These are phyloP conservation scores for Pectinophora gossypiella DNA, from an alignment of 1,140 invertebrate species.

Conservation along the genomic window DNA sequence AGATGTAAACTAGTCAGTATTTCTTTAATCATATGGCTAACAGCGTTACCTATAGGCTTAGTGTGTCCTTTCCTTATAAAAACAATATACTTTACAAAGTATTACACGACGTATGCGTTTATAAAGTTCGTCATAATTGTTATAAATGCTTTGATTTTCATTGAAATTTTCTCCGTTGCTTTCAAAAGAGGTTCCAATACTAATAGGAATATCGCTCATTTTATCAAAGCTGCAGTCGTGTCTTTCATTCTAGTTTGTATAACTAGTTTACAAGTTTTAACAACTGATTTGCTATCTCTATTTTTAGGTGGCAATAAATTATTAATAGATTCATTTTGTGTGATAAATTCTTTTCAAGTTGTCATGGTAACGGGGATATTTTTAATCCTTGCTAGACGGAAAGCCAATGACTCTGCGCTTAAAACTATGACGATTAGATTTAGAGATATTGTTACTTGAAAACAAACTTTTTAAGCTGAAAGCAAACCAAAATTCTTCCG, in stretches of 20 bases:
- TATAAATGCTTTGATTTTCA: constrained; percentile 32
- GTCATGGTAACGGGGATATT: constrained; percentile 27
- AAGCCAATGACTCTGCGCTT: not conserved
- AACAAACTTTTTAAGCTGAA: no score
- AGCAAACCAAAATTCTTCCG: not conserved
- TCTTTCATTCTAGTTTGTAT: constrained; percentile 36
- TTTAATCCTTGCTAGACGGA: constrained; percentile 23
- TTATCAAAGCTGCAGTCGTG: constrained; percentile 31
- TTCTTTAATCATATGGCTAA: constrained; percentile 21
- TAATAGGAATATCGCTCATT: constrained; percentile 21
- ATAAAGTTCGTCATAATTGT: constrained; percentile 29
- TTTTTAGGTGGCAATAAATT: constrained; percentile 16
- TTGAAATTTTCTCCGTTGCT: constrained; percentile 31
- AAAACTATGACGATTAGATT: not conserved
- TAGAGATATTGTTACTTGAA: no score
- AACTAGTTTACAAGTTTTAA: constrained; percentile 35
- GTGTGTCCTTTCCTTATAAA: constrained; percentile 23
- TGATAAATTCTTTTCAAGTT: constrained; percentile 41
- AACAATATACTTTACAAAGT: constrained; percentile 14
- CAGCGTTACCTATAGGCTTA: constrained; percentile 24
- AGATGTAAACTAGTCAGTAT: constrained; percentile 17
- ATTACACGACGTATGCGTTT: constrained; percentile 26
- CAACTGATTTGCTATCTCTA: constrained; percentile 33
- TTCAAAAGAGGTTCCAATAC: constrained; percentile 14
- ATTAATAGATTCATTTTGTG: constrained; percentile 23